phyloP scores from a whole-genome alignment of 2,888 invertebrate genomes.

The Bombyx huttoni region DNA sequence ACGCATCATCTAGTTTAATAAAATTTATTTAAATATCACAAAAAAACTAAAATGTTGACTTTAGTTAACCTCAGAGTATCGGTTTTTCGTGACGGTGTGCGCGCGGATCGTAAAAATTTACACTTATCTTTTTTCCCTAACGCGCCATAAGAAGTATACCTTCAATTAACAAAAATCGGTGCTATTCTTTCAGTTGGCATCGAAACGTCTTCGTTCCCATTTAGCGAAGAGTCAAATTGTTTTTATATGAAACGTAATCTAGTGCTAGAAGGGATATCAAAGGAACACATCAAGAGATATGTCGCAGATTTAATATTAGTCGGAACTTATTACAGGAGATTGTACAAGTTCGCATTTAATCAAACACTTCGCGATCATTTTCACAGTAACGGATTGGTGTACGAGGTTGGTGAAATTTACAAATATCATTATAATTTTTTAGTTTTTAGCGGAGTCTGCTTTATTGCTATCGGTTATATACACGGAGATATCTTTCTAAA shows the following conservation, averaged over 20 bases:
- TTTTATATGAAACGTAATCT: constrained; percentile 58
- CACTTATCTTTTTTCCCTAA: too few relatives aligned
- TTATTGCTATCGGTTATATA: too few relatives aligned
- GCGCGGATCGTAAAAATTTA: too few relatives aligned
- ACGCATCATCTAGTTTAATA: too few relatives aligned
- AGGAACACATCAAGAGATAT: constrained; percentile 48
- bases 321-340: constrained; percentile 54
- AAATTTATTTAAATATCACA: too few relatives aligned
- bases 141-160: neutral
- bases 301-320: constrained; percentile 36
- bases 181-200: constrained; percentile 64
- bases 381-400: constrained; percentile 50
- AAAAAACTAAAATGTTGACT: too few relatives aligned
- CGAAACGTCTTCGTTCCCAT: constrained; percentile 69
- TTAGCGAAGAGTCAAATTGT: constrained; percentile 39
- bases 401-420: constrained; percentile 39
- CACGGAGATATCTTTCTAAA: too few relatives aligned
- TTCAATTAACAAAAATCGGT: neutral
- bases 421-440: neutral
- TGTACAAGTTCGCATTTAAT: constrained; percentile 54
- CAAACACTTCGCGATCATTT: constrained; percentile 41
- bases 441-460: too few relatives aligned
- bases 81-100: too few relatives aligned
- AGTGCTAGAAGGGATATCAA: constrained; percentile 60
- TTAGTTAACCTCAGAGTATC: too few relatives aligned